A percentile compares a stretch with the other conserved stretches of the same genome.
Evolutionary conservation across 2,888 invertebrate genomes (phyloP).

Genomic region (Rotaria macrura): DNA sequence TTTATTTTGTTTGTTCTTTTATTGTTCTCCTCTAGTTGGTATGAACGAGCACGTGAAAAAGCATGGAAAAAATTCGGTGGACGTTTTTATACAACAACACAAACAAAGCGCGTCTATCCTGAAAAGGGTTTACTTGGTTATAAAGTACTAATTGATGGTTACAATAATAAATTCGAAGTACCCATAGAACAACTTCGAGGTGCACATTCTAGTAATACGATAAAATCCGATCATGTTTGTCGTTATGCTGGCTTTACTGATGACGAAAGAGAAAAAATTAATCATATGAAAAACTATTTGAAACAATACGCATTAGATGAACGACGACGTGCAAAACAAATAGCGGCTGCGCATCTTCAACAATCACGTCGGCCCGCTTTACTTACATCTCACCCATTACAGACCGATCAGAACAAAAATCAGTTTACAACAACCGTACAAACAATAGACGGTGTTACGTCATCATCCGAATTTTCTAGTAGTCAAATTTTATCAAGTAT

Average conservation of each 20-base stretch:
- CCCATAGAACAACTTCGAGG: background rate
- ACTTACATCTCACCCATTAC: too few relatives aligned
- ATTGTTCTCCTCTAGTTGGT: constrained; percentile 18
- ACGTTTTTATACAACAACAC: background rate
- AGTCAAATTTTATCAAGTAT: too few relatives aligned
- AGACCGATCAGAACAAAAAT: background rate
- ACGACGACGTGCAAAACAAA: background rate
- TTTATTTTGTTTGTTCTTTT: too few relatives aligned
- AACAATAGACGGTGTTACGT: too few relatives aligned
- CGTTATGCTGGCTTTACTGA: background rate
- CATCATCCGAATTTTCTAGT: too few relatives aligned
- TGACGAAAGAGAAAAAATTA: background rate
- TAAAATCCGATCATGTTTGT: background rate
- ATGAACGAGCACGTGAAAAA: constrained; percentile 24
- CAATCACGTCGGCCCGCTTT: background rate
- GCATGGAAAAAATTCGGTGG: constrained; percentile 3
- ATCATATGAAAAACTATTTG: background rate
- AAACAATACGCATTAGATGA: background rate
- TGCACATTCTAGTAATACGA: background rate
- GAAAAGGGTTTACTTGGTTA: constrained; percentile 24
- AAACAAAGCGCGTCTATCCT: background rate
- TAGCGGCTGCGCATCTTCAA: background rate
- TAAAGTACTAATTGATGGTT: constrained; percentile 32
- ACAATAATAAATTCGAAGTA: constrained; percentile 30
- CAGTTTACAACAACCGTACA: too few relatives aligned